Conservation (phyloP, 64 coral and sea anemone genomes). For the Pachyseris speciosa region DNA sequence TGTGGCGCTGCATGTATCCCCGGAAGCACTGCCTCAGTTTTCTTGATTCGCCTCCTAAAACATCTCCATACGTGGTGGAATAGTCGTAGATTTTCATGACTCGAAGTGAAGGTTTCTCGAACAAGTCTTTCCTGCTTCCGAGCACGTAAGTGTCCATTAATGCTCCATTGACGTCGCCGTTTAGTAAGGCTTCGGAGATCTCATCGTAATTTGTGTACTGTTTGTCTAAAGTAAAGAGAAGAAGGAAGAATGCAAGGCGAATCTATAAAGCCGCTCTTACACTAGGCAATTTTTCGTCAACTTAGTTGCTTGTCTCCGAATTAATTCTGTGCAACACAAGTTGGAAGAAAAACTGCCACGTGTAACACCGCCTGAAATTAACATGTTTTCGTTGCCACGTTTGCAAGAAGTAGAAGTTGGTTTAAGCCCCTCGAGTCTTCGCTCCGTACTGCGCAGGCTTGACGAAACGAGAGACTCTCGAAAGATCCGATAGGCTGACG, state of each 20-base stretch:
- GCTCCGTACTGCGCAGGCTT: too few species aligned
- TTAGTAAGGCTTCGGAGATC: constrained; percentile 55
- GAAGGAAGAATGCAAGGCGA: neutral
- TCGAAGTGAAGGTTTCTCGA: constrained; percentile 59
- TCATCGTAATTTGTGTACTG: constrained; percentile 62
- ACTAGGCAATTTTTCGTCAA: too few species aligned
- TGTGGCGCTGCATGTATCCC: constrained; percentile 60
- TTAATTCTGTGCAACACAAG: too few species aligned
- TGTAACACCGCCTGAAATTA: too few species aligned
- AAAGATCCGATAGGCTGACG: too few species aligned
- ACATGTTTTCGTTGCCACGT: too few species aligned
- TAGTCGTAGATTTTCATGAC: constrained; percentile 75
- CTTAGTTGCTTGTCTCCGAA: neutral
- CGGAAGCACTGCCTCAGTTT: constrained; percentile 65
- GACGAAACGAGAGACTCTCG: too few species aligned
- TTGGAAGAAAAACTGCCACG: too few species aligned
- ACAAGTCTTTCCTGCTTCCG: constrained; percentile 62
- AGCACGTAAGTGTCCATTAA: constrained; percentile 77
- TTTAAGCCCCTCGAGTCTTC: too few species aligned
- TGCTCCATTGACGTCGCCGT: constrained; percentile 73
- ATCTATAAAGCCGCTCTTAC: too few species aligned
- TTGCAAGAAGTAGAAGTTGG: too few species aligned
- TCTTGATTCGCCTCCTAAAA: constrained; percentile 61
- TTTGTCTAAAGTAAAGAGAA: constrained; percentile 6
- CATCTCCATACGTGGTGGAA: constrained; percentile 75